Evolutionary conservation across 2,888 invertebrate species (phyloP).

Genomic region (Zootermopsis nevadensis): DNA sequence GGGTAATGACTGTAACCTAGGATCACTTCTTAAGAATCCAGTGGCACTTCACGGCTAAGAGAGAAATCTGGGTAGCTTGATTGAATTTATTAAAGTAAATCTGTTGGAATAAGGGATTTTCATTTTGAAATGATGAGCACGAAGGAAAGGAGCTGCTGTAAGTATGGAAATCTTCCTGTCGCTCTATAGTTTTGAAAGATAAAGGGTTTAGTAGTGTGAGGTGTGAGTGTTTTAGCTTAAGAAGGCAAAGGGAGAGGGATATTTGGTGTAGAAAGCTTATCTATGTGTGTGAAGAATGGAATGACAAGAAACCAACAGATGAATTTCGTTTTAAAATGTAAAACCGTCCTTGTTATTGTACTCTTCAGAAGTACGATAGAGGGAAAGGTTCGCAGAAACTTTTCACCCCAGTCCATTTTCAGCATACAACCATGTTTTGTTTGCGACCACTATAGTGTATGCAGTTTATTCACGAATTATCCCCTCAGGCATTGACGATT

Average conservation of each 20-base stretch:
- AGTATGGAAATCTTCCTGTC: neutral
- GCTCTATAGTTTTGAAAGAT: conserved; percentile 1
- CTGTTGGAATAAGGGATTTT: conserved; percentile 33
- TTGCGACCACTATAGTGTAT: neutral
- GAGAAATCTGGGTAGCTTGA: neutral
- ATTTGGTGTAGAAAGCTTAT: neutral
- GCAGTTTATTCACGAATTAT: neutral
- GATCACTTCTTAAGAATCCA: neutral
- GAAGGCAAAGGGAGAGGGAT: neutral
- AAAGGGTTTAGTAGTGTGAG: neutral
- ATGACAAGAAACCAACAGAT: conserved; percentile 35
- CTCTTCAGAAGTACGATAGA: neutral
- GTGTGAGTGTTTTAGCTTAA: conserved; percentile 25
- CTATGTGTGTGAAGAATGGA: conserved; percentile 13
- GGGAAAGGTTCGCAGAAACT: neutral
- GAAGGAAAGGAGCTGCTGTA: neutral
- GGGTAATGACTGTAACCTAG: conserved; percentile 7
- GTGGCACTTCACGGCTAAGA: neutral
- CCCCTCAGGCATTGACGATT: neutral
- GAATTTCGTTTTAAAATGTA: conserved; percentile 22
- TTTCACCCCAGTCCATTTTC: neutral
- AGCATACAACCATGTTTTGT: neutral
- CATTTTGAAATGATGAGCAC: conserved; percentile 22
- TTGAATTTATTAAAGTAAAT: conserved; percentile 28
- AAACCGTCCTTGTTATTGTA: neutral